Conservation (phyloP, 2,113 vertebrate species). For the Gallinago paraguaiae region DNA sequence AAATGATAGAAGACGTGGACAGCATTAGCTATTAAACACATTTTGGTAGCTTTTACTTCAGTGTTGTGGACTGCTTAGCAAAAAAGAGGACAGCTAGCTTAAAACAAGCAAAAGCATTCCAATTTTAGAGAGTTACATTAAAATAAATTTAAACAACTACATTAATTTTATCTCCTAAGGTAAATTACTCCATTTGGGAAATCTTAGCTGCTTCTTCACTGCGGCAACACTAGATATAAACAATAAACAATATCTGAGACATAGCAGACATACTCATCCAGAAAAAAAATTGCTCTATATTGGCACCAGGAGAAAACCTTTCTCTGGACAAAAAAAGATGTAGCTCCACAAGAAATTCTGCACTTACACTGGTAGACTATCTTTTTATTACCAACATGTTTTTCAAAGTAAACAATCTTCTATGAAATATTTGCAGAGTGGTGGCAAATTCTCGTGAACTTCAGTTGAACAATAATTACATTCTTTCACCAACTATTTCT, state of each 20-base stretch:
- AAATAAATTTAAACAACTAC: neutral
- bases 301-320: neutral
- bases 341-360: neutral
- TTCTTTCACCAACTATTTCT: neutral
- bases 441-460: neutral
- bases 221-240: neutral
- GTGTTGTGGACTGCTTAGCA: neutral
- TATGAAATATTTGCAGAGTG: neutral
- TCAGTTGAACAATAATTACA: neutral
- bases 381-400: neutral
- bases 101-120: neutral
- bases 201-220: neutral
- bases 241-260: neutral
- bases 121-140: neutral
- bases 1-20: neutral
- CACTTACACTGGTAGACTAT: neutral
- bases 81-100: neutral
- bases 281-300: neutral
- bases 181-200: neutral
- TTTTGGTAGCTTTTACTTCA: neutral
- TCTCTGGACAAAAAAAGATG: neutral
- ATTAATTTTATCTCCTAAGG: neutral
- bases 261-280: fast-evolving
- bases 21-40: neutral
- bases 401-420: neutral